phyloP scores from a whole-genome alignment of 2,797 vertebrate genomes.

The Prunella strophiata region DNA sequence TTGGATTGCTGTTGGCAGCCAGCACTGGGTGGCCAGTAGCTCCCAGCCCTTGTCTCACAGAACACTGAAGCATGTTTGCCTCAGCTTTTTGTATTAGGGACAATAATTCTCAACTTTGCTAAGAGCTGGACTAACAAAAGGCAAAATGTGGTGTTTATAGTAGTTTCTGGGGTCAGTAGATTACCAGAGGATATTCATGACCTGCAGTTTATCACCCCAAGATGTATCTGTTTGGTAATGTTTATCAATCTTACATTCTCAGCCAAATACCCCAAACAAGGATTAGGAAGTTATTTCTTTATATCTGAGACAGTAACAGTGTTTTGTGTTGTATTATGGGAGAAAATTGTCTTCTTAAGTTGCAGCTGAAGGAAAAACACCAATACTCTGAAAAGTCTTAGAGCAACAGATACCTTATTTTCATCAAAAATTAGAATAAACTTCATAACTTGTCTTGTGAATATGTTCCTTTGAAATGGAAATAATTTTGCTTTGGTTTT shows the following conservation, averaged over 20 bases:
- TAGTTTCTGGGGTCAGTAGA: neutral
- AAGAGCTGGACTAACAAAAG: neutral
- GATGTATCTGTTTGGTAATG: neutral
- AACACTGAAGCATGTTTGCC: neutral
- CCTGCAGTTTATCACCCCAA: neutral
- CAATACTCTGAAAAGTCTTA: neutral
- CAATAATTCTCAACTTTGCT: neutral
- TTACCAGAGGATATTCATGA: neutral
- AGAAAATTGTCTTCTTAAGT: neutral
- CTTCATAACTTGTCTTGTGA: neutral
- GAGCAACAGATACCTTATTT: neutral
- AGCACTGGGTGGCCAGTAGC: accelerated
- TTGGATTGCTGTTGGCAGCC: neutral
- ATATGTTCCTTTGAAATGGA: neutral
- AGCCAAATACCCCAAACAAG: neutral
- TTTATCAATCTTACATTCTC: neutral
- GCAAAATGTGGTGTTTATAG: neutral
- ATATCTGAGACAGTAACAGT: neutral
- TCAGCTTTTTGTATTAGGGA: neutral
- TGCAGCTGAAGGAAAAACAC: neutral
- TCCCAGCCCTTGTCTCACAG: neutral
- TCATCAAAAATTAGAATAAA: neutral
- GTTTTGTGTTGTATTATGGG: neutral
- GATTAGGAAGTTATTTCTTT: neutral
- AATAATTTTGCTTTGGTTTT: neutral